Percentiles rank a stretch among this genome's conserved stretches.
These are phyloP conservation scores for Archivesica marissinica DNA, from an alignment of 1,140 invertebrate species.

Conservation along the genomic window DNA sequence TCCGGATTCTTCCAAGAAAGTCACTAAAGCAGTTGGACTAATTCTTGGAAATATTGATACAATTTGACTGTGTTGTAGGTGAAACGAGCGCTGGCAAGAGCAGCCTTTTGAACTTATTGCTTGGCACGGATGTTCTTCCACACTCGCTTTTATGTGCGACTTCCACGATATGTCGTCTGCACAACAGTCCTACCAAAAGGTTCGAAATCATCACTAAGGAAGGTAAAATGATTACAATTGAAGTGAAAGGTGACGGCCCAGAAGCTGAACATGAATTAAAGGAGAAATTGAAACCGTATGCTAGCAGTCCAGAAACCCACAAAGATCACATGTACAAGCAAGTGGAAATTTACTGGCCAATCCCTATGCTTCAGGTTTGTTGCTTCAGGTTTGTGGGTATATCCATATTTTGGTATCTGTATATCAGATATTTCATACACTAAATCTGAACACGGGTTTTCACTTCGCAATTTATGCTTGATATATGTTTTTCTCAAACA, in stretches of 20 bases:
- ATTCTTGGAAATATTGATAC: no score
- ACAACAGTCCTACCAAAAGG: conserved; percentile 36
- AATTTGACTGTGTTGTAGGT: conserved; percentile 46
- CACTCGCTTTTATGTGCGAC: conserved; percentile 67
- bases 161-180: conserved; percentile 69
- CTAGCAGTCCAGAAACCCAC: conserved; percentile 7
- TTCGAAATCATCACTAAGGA: neutral
- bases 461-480: no score
- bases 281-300: conserved; percentile 21
- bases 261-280: neutral
- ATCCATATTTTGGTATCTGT: neutral
- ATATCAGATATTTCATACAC: no score
- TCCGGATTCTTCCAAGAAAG: no score
- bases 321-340: conserved; percentile 32
- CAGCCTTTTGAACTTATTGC: conserved; percentile 69
- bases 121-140: conserved; percentile 69
- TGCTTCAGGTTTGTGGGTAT: neutral
- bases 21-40: no score
- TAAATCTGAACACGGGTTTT: no score
- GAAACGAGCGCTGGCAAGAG: conserved; percentile 72
- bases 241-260: neutral
- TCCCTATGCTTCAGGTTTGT: conserved; percentile 59
- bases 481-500: no score
- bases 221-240: neutral
- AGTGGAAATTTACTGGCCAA: conserved; percentile 69